Percentiles rank a stretch among this genome's conserved stretches.
Evolutionary conservation across 1,140 invertebrate genomes (phyloP).

Genomic region (Elysia chlorotica): DNA sequence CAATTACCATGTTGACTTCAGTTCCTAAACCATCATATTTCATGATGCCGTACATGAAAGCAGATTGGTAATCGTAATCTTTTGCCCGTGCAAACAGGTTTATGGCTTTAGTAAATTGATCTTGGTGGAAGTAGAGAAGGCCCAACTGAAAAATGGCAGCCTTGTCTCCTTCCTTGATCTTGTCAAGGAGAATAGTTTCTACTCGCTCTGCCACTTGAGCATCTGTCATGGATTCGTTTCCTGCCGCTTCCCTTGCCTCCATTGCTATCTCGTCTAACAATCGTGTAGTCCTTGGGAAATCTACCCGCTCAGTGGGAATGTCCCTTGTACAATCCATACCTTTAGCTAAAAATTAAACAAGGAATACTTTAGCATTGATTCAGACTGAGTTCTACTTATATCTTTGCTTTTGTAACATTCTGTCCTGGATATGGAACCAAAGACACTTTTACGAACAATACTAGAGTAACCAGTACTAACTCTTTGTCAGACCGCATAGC

Average conservation of each 20-base stretch:
- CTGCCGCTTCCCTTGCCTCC: conserved; percentile 38
- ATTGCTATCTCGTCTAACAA: conserved; percentile 53
- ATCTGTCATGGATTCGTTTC: conserved; percentile 40
- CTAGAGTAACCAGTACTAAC: too few relatives aligned
- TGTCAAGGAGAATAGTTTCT: conserved; percentile 55
- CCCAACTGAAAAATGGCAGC: conserved; percentile 57
- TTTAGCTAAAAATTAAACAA: background rate
- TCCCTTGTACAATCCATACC: background rate
- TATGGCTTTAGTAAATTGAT: background rate
- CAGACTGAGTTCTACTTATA: too few relatives aligned
- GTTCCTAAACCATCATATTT: conserved; percentile 18
- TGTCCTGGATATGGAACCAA: too few relatives aligned
- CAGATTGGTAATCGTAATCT: conserved; percentile 15
- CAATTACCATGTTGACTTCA: conserved; percentile 19
- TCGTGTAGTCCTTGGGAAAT: conserved; percentile 40
- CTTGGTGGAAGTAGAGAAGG: conserved; percentile 57
- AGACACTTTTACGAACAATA: too few relatives aligned
- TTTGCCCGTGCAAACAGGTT: conserved; percentile 7
- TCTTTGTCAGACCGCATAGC: too few relatives aligned
- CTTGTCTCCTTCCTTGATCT: conserved; percentile 52
- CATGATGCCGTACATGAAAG: conserved; percentile 20
- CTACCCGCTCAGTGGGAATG: conserved; percentile 28
- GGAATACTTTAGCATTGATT: too few relatives aligned
- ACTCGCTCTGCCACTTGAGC: conserved; percentile 55
- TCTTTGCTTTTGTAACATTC: too few relatives aligned